Base-by-base conservation (phyloP, 1,140 invertebrate genomes). In the Rhizoglyphus robini region DNA sequence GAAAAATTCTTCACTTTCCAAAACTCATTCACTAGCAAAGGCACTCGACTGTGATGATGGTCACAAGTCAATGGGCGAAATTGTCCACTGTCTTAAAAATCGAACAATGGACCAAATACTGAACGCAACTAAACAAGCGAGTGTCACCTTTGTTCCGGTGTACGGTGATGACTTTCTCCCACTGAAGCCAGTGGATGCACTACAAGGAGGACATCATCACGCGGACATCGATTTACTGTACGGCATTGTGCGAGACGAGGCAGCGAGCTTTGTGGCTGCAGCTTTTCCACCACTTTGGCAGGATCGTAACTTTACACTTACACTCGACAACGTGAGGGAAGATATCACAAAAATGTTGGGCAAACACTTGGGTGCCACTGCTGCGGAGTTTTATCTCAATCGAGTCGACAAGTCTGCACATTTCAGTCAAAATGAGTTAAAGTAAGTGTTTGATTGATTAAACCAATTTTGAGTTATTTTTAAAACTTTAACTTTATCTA, bases 141-240 rank as follows among this genome's bases (percentile, higher is more conserved):
- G 30, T 1, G 4, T 18, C 4, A 4, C 63, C 8, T 66, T 66
- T 48, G 11, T 18, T 18, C 65, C 65, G 1, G 25, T 30, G 2
- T 34, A 25, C n/a, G 32, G n/a, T 18, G 64, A 67, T 11, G 23
- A 46, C 25, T 11, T 65, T 11, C n/a, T 66, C 13, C 66, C 66
- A 41, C 25, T 36, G n/a, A 51, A 34, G 23, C 38, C 66, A 30
- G n/a, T 4, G 3, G 60, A 51, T 18, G 61, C 61, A 34, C 20
- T 67, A 2, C 49, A 67, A 57, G 34, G n/a, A 11, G 66, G 54
- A 4, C 20, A 49, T 3, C 30, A 49, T 31, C 1, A 49, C 23
- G 4, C 51, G 23, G 15, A 20, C 23, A 13, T 65, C 4, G 34
- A 66, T 30, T 13, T 66, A 1, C 2, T 66, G 31, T 49, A 64